Evolutionary conservation across 2,797 vertebrate genomes (phyloP), one percentile per base, ranked within the genome.

Genomic region (Picus viridis): DNA sequence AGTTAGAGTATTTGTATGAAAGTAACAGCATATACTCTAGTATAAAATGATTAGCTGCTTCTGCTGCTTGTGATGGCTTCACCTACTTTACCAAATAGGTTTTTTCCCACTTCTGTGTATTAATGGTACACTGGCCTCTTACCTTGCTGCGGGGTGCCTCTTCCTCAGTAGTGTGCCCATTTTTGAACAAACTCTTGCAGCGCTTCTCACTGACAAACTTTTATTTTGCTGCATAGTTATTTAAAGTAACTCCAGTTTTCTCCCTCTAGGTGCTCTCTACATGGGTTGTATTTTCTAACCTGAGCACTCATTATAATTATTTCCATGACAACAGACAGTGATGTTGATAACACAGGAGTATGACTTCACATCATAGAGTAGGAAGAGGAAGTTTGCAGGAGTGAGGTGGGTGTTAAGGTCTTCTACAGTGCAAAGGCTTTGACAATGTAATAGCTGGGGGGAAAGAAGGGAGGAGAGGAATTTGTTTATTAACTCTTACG

Each of bases 251-350:
- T 89, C 62, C 82, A 23, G 41, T 90, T 39, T 88, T 93, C 83
- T 93, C 56, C 83, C n/a, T 80, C 51, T 69, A 92, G 88, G 77
- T 90, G 72, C 61, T 92, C 5, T 91, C 62, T 86, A 71, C 27
- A 89, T 72, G 79, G 74, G 41, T 83, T 91, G n/a, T 96, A 92
- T 90, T 95, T 96, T 96, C 83, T 76, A 92, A 88, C 53, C 76
- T 92, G 80, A 94, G 63, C 74, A 94, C 67, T 95, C 56, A 64
- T 81, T 90, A 73, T 97, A 94, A 94, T 97, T 96, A 96, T 88
- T 94, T 91, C 76, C 62, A 43, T 96, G 79, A 62, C 76, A 95
- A 58, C 79, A 91, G 67, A 77, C 72, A 70, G 69, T 71, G 82
- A 93, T 90, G 84, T 93, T 94, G 82, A 56, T 93, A 91, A 88